phyloP scores from a whole-genome alignment of 2,888 invertebrate genomes.

The Andrena flavipes region DNA sequence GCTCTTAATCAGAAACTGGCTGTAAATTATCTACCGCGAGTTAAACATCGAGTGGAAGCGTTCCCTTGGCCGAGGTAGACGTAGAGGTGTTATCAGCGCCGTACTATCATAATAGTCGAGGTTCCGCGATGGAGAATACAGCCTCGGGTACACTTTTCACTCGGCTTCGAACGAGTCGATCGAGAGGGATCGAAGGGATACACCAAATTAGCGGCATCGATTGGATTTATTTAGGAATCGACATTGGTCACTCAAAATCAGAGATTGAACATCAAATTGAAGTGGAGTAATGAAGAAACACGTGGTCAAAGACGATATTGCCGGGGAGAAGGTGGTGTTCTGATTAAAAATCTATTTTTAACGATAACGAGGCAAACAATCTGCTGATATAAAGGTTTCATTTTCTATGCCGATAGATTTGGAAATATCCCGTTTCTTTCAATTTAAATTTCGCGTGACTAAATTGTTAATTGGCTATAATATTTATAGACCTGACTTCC shows the following conservation, averaged over 20 bases:
- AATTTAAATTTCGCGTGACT: neutral
- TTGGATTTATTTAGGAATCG: neutral
- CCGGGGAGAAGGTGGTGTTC: neutral
- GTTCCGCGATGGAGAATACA: neutral
- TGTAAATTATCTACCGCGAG: slow-evolving; percentile 23
- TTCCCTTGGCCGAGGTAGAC: neutral
- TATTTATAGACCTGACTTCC: neutral
- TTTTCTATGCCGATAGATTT: neutral
- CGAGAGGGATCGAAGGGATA: too few relatives aligned
- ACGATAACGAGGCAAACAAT: neutral
- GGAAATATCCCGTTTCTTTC: neutral
- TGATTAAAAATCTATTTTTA: neutral
- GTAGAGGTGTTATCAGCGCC: neutral
- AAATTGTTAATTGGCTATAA: neutral
- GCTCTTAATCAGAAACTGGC: slow-evolving; percentile 27
- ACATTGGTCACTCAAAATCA: neutral
- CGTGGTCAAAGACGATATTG: neutral
- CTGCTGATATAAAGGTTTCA: neutral
- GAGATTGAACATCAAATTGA: neutral
- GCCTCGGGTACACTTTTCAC: neutral
- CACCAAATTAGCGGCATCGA: neutral
- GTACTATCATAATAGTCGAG: neutral
- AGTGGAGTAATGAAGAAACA: neutral
- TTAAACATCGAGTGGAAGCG: neutral
- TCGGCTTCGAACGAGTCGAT: neutral